A percentile compares a stretch with the other conserved stretches of the same genome.
phyloP scores from a whole-genome alignment of 2,888 invertebrate genomes.

The Callyntrura guangdongensis region DNA sequence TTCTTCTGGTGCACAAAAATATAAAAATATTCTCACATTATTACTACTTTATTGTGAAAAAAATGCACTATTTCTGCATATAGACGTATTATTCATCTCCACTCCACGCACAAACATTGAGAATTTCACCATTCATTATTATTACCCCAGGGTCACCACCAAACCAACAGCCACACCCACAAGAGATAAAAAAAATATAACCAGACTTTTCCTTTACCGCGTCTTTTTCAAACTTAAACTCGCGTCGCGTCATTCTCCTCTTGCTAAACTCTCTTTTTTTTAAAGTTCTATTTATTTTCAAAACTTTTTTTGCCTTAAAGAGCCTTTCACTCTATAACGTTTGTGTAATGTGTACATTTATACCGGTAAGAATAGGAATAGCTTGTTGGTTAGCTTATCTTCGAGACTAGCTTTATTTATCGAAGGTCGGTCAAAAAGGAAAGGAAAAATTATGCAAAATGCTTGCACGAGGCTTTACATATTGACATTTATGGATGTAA shows the following conservation, averaged over 20 bases:
- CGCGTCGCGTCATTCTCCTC: neutral
- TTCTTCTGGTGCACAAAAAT: neutral
- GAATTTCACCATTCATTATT: no score
- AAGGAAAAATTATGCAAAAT: constrained; percentile 65
- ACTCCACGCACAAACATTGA: constrained; percentile 3
- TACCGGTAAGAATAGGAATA: no score
- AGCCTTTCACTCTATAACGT: constrained; percentile 14
- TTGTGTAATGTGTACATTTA: constrained; percentile 9
- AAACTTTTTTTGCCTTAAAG: constrained; percentile 3
- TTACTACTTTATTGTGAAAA: neutral
- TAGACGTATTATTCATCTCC: neutral
- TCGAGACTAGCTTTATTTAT: constrained; percentile 60
- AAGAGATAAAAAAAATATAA: constrained; percentile 58
- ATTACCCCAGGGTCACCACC: constrained; percentile 19
- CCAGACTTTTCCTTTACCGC: constrained; percentile 28
- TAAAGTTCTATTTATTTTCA: constrained; percentile 54
- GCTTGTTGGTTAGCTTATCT: neutral
- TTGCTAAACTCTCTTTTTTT: neutral
- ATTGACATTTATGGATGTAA: constrained; percentile 78
- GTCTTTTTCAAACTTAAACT: neutral
- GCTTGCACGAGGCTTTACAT: constrained; percentile 58
- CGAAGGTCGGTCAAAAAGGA: constrained; percentile 61
- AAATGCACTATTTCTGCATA: constrained; percentile 13
- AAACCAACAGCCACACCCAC: constrained; percentile 57
- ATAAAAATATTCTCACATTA: constrained; percentile 1